A percentile compares a stretch with the other conserved stretches of the same genome.
Evolutionary conservation across 2,113 vertebrate species (phyloP).

Genomic region (Cochlearius cochlearius): DNA sequence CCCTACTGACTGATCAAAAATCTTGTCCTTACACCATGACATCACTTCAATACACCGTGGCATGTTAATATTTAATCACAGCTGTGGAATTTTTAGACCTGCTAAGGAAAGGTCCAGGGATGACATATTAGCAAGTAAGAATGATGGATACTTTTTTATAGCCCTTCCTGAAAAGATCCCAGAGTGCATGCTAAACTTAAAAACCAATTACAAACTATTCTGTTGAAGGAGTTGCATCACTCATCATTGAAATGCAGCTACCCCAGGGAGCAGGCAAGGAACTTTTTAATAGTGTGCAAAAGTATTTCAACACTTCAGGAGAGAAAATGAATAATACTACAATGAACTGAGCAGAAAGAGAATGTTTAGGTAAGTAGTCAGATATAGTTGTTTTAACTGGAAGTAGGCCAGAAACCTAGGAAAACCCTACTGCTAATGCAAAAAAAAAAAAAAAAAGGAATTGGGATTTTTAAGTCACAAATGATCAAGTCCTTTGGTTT

Average conservation of each 20-base stretch:
- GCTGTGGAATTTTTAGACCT: neutral
- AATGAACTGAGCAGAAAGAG: constrained; percentile 30
- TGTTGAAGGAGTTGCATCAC: neutral
- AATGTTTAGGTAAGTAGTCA: neutral
- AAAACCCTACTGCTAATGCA: neutral
- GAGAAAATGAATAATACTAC: constrained; percentile 22
- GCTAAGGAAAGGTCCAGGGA: neutral
- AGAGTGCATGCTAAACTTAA: neutral
- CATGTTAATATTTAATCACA: neutral
- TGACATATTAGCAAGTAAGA: neutral
- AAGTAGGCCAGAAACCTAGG: neutral
- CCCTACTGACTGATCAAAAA: neutral
- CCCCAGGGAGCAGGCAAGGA: neutral
- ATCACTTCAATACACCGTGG: neutral
- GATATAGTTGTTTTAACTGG: neutral
- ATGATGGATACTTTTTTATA: neutral
- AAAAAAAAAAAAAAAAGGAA: neutral
- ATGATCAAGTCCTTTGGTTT: neutral
- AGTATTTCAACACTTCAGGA: constrained; percentile 13
- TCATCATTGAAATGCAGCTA: neutral
- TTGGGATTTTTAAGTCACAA: neutral
- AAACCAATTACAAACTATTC: neutral
- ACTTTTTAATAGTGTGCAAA: neutral
- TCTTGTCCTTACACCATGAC: neutral
- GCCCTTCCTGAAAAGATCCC: neutral